Percentiles rank a stretch among this genome's conserved stretches.
Evolutionary conservation across 2,113 vertebrate genomes (phyloP).

Genomic region (Colaptes auratus): DNA sequence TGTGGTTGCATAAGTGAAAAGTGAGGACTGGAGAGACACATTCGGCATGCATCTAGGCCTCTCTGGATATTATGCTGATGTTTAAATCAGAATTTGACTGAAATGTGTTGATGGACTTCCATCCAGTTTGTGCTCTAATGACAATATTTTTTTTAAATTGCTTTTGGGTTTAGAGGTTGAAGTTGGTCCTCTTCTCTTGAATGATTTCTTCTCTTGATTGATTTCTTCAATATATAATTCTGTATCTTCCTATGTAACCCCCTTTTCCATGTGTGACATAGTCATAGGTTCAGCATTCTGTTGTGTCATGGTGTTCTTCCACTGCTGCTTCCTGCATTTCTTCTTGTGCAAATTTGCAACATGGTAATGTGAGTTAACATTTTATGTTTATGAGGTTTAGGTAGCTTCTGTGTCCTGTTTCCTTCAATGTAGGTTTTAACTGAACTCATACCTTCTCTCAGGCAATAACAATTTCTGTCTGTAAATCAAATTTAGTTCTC

Average conservation of each 20-base stretch:
- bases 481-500: background rate
- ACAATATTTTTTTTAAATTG: background rate
- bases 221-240: background rate
- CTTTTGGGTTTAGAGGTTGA: background rate
- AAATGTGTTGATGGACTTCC: background rate
- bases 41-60: background rate
- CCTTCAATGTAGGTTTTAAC: background rate
- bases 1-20: background rate
- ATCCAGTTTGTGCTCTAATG: background rate
- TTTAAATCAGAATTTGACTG: background rate
- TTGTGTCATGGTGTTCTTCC: background rate
- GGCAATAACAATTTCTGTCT: background rate
- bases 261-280: background rate
- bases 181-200: background rate
- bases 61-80: background rate
- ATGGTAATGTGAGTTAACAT: background rate
- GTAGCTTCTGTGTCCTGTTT: background rate
- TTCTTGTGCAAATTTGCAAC: background rate
- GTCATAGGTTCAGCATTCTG: background rate
- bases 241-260: background rate
- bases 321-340: background rate
- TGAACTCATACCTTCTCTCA: background rate
- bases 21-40: fast-evolving
- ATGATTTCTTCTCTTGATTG: too few species aligned
- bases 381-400: background rate